Base-by-base conservation (phyloP, 2,888 invertebrate genomes). In the Atethmia centrago region DNA sequence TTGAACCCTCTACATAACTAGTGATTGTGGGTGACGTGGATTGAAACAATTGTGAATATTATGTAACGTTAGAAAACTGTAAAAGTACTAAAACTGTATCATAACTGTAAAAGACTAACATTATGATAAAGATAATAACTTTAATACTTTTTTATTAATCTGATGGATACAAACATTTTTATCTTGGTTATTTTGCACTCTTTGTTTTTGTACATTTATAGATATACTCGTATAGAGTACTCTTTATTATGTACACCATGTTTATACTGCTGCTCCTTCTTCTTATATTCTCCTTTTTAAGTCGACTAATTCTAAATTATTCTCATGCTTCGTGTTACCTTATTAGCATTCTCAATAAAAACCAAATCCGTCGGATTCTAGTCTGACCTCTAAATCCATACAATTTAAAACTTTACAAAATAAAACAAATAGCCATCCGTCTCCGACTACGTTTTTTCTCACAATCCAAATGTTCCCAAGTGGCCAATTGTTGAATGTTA, bases 391-490 rank as follows among this genome's bases (percentile, higher is more conserved):
- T 66, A 58, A 70, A 58, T 49, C 16, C 2, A 31, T 45, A 47
- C 40, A 47, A 61, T 68, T 74, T 36, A 53, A 74, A 58, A 21
- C 28, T 36, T n/a, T 71, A 45, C 40, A 59, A 51, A 65, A 82
- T 66, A 49, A 82, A 68, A 71, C 65, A 77, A 77, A 68, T 55
- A 66, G 28, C 25, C 53, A 70, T 78, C 51, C 55, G 62, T 71
- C 62, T 69, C 59, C 14, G 58, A 36, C 68, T 68, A 51, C 3
- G 45, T 16, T 67, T 71, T 77, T 84, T 87, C 84, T 84, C 83
- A 85, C 80, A 80, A 79, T 71, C 64, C 16, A 70, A 80, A 84
- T 74, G 85, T 82, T 86, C 77, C 77, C 85, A 83, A 69, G 73
- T 79, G 40, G 71, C 71, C 83, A 74, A 83, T 71, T 85, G 85